Evolutionary conservation across 1,140 invertebrate species (phyloP).

Genomic region (Drosophila sp.): DNA sequence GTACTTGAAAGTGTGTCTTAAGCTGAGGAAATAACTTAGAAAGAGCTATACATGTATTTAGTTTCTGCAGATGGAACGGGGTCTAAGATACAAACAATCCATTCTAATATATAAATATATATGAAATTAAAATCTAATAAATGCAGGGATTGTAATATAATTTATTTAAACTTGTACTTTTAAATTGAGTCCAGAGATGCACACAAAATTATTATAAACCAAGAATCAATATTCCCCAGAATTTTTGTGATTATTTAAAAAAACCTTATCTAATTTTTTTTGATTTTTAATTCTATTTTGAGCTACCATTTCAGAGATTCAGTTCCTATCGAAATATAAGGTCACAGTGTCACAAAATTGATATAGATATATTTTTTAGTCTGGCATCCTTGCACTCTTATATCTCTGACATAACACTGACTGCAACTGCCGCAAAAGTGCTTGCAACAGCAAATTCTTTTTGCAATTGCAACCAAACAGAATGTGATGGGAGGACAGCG

Average conservation of each 20-base stretch:
- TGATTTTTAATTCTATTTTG: no score
- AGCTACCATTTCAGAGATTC: no score
- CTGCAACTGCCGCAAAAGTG: conserved; percentile 27
- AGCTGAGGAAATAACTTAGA: conserved; percentile 7
- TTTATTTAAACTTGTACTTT: no score
- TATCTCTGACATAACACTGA: conserved; percentile 10
- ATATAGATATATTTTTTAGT: not conserved
- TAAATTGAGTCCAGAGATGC: no score
- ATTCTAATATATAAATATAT: no score
- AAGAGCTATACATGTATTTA: not conserved
- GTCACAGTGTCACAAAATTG: conserved; percentile 2
- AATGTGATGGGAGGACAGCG: not conserved
- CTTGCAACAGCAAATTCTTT: conserved; percentile 29
- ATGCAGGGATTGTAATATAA: no score
- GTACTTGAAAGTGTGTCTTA: conserved; percentile 11
- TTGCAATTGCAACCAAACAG: conserved; percentile 15
- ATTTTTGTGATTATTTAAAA: no score
- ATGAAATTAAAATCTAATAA: no score
- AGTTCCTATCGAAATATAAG: not conserved
- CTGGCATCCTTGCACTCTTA: not conserved
- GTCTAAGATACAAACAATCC: not conserved
- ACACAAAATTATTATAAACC: no score
- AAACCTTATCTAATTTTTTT: no score
- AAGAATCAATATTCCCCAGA: no score
- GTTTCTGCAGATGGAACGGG: not conserved